Percentiles rank a stretch among this genome's conserved stretches.
These are phyloP conservation scores for Agonopterix heracliana DNA, from an alignment of 2,888 invertebrate species.

Conservation along the genomic window DNA sequence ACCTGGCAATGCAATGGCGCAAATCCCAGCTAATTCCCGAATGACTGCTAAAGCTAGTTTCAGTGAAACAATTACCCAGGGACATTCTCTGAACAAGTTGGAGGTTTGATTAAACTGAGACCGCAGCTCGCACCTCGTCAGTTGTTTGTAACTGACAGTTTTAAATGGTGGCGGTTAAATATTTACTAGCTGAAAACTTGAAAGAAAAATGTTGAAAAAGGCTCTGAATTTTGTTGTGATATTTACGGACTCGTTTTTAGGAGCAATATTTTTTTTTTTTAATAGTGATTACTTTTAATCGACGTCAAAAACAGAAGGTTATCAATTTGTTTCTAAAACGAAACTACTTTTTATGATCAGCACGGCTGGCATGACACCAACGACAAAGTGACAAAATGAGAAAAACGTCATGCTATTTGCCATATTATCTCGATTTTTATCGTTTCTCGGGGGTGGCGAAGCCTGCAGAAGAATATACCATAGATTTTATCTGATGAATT, in stretches of 20 bases:
- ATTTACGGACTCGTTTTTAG: neutral
- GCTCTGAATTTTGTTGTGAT: neutral
- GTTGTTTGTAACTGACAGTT: constrained; percentile 32
- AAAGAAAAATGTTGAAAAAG: neutral
- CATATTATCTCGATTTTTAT: no score
- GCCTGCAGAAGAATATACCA: no score
- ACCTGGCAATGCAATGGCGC: constrained; percentile 12
- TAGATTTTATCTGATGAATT: no score
- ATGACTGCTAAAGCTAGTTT: constrained; percentile 26
- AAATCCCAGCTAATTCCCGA: constrained; percentile 30
- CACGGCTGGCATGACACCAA: no score
- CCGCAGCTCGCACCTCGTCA: constrained; percentile 35
- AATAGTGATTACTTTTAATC: no score
- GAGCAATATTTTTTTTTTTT: no score
- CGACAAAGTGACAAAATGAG: no score
- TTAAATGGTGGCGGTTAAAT: constrained; percentile 3
- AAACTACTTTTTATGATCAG: no score
- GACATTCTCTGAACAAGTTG: constrained; percentile 43
- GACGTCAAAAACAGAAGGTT: no score
- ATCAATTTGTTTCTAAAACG: no score
- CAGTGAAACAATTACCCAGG: constrained; percentile 43
- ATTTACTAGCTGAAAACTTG: neutral
- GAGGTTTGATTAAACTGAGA: constrained; percentile 50
- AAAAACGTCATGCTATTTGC: no score
- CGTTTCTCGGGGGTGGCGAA: no score